phyloP scores from a whole-genome alignment of 2,113 vertebrate species.

The Jaculus jaculus region DNA sequence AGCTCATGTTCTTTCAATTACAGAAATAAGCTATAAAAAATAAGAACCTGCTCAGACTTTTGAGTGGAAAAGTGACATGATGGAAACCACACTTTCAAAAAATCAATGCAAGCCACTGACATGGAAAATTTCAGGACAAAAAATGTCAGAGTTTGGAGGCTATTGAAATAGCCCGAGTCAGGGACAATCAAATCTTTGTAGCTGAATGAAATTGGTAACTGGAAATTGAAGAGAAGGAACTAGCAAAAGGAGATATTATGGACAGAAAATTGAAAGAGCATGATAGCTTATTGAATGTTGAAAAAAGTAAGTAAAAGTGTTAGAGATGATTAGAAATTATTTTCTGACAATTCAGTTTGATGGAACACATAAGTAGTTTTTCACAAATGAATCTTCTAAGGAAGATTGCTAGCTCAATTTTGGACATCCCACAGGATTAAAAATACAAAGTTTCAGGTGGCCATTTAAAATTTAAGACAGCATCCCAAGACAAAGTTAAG shows the following conservation, averaged over 20 bases:
- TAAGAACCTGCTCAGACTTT: not conserved
- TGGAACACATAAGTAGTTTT: not conserved
- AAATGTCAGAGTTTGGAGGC: not conserved
- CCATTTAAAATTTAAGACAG: not conserved
- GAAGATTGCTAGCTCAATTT: not conserved
- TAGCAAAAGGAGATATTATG: not conserved
- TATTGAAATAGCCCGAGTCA: slow-evolving; percentile 1
- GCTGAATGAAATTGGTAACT: not conserved
- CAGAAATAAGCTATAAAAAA: not conserved
- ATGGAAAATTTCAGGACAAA: not conserved
- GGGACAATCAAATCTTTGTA: not conserved
- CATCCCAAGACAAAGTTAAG: not conserved
- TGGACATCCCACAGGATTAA: not conserved
- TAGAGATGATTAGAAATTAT: not conserved
- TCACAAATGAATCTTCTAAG: not conserved
- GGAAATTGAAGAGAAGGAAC: slow-evolving; percentile 37
- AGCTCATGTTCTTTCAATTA: slow-evolving; percentile 9
- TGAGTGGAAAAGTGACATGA: slow-evolving; percentile 10
- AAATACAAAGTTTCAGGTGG: fast-evolving
- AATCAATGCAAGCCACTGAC: not conserved
- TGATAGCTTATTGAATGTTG: not conserved
- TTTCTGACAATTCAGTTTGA: not conserved
- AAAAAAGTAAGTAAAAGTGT: not conserved
- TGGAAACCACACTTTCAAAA: not conserved
- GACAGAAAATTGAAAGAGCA: not conserved